Base-by-base conservation (phyloP, 1,140 invertebrate species). In the Laupala kohalensis region DNA sequence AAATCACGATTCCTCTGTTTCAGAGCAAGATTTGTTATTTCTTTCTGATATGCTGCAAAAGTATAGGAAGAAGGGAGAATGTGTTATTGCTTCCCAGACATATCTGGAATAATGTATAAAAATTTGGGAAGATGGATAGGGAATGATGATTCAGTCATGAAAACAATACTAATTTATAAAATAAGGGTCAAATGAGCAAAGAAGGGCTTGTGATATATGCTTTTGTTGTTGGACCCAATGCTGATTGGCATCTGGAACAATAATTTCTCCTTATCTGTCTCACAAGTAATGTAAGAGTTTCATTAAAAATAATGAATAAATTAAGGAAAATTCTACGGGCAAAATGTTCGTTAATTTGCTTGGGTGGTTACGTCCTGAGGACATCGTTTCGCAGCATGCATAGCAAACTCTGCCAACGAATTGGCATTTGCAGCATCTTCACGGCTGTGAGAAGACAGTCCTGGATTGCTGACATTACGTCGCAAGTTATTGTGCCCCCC, bases 311-410 rank as follows among this genome's bases (percentile, higher is more conserved):
- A 53, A 67, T 27, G 28, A 77, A 76, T 77, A 76, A 77, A 81
- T 81, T 82, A 82, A 80, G 79, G 37, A 81, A 79, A 74, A 76
- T 74, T 79, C 79, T 81, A 81, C 75, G 64, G 74, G 73, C 73
- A 67, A 76, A 53, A 77, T 73, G 77, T 77, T 79, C 77, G 80
- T 83, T 82, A 83, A 81, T 83, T 83, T 71, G 77, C 79, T 25
- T 25, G 73, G 80, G 72, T 73, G 79, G 79, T 75, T 80, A 81
- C 76, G 76, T 78, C 68, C 19, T 74, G 71, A 26, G 74, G 77
- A 80, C 77, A 72, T 29, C 73, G 70, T 19, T 66, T 72, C 6
- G 78, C 76, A 73, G 80, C 77, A 75, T 80, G 80, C 72, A 81
- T 79, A 71, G 80, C 78, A 68, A 82, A 80, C 71, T 82, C 81